Evolutionary conservation across 2,797 vertebrate genomes (phyloP), one percentile per base, ranked within the genome.

Genomic region (Nasua narica): DNA sequence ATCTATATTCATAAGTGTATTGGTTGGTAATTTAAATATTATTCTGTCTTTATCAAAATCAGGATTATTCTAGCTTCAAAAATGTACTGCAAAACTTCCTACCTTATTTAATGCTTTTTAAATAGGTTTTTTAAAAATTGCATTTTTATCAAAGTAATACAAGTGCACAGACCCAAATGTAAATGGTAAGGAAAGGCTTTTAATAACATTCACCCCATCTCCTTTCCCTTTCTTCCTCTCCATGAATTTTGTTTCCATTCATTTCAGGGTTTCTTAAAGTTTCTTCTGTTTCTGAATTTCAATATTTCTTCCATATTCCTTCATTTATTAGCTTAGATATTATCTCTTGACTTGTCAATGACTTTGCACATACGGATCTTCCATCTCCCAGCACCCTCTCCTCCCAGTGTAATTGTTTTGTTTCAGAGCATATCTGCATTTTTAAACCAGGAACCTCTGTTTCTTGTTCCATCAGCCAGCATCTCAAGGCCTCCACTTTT

Each of bases 71-170:
- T 96, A 92, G 76, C 76, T 94, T 76, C 23, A 58, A 84, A 88
- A 94, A 83, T 69, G 1, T 43, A 69, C 83, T 94, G 12, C 18
- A 54, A 85, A 69, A 40, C 50, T 86, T 93, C 27, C 37, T 60
- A 67, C 86, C 62, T 76, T 93, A 35, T 72, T 89, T 93, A 91
- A 84, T 87, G 56, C 16, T 84, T 92, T 92, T 50, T 62, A 89
- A 96, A 65, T 43, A 18, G 11, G 3, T 54, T 83, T 86, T 89
- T 90, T 78, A 50, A 77, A 70, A 87, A 84, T 83, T 87, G 4
- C n/a, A 76, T 86, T 97, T 95, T 93, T 91, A 93, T 93, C 77
- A 90, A 90, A 92, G 65, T 54, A 78, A 62, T 62, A 27, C 60
- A 82, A 91, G 56, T 72, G 6, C 54, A 85, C 46, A 56, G 23